A percentile compares a stretch with the other conserved stretches of the same genome.
Conservation (phyloP, 2,888 invertebrate species). For the Dilophus febrilis region DNA sequence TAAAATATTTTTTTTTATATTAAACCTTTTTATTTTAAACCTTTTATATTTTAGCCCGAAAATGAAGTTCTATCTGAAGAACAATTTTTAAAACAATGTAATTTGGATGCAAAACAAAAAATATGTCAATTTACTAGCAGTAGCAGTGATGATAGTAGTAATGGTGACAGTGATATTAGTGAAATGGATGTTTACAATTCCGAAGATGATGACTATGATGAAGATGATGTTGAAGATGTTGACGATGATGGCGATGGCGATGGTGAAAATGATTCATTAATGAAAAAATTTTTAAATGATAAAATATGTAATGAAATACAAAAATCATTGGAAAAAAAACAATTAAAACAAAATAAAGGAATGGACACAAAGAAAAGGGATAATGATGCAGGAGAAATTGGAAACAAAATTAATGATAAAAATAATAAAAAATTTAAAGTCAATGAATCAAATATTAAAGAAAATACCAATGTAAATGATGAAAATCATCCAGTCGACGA, state of each 20-base stretch:
- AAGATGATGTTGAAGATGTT: neutral
- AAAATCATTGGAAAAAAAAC: neutral
- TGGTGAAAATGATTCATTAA: constrained; percentile 1
- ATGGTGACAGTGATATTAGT: constrained; percentile 22
- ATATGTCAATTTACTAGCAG: constrained; percentile 20
- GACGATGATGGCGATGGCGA: neutral
- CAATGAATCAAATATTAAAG: too few relatives aligned
- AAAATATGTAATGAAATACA: neutral
- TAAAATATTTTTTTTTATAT: too few relatives aligned
- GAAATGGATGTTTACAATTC: neutral
- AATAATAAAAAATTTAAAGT: too few relatives aligned
- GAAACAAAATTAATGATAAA: too few relatives aligned
- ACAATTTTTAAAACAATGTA: constrained; percentile 22
- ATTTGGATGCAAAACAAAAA: constrained; percentile 22
- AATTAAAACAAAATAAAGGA: neutral
- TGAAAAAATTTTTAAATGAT: neutral
- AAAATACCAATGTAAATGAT: neutral
- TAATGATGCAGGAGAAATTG: neutral
- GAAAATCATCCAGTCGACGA: neutral
- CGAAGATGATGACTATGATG: neutral
- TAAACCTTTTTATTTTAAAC: too few relatives aligned
- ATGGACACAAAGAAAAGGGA: neutral
- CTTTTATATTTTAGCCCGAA: constrained; percentile 18
- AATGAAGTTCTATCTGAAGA: constrained; percentile 21
- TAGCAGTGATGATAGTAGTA: constrained; percentile 13